A percentile compares a stretch with the other conserved stretches of the same genome.
These are phyloP conservation scores for Lycocerus yunnanus DNA, from an alignment of 2,888 invertebrate genomes.

Conservation along the genomic window DNA sequence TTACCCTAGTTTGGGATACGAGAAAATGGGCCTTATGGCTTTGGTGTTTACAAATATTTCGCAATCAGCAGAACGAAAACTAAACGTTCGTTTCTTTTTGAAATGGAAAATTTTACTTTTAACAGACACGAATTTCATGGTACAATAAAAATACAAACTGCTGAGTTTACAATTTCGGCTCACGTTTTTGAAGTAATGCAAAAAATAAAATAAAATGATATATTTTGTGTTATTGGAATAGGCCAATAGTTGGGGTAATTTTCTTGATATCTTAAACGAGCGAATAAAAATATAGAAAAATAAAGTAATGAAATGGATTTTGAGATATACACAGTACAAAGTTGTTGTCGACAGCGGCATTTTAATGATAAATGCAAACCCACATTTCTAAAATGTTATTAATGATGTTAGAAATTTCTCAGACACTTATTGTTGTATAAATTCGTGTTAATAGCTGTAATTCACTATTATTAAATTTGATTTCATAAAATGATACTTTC, in stretches of 20 bases:
- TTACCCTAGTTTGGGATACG: conserved; percentile 11
- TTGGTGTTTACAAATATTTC: conserved; percentile 12
- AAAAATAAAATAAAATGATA: neutral
- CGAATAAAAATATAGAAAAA: conserved; percentile 1
- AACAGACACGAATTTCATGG: neutral
- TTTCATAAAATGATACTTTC: conserved; percentile 21
- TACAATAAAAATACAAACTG: neutral
- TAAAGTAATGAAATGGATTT: conserved; percentile 5
- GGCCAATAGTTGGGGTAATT: neutral
- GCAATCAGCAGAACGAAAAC: conserved; percentile 2
- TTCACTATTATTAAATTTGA: conserved; percentile 27
- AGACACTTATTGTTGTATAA: conserved; percentile 28
- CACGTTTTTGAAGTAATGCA: neutral
- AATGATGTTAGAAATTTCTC: conserved; percentile 26
- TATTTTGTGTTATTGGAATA: neutral
- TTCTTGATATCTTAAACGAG: neutral
- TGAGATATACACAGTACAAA: conserved; percentile 16
- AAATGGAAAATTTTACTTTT: conserved; percentile 1
- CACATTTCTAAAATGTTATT: conserved; percentile 29
- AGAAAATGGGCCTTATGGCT: conserved; percentile 3
- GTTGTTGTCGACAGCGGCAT: conserved; percentile 21
- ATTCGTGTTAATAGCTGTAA: conserved; percentile 28
- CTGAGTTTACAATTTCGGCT: neutral
- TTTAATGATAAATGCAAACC: conserved; percentile 29
- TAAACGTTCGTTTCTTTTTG: neutral